A percentile compares a stretch with the other conserved stretches of the same genome.
Conservation (phyloP, 2,797 vertebrate species). For the Clarias fuscus region DNA sequence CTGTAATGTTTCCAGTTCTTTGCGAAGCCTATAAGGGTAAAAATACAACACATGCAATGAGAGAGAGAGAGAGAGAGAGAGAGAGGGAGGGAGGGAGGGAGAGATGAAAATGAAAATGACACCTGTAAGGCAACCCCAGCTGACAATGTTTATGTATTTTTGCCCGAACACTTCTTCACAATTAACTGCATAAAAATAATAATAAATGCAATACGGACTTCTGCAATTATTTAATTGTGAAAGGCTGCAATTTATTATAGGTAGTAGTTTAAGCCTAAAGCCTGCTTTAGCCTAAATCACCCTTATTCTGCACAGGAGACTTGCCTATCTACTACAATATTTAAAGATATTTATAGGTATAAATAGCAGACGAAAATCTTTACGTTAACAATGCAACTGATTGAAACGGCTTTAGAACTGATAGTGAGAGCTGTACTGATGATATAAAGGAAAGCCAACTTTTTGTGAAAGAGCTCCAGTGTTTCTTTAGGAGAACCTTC, state of each 20-base stretch:
- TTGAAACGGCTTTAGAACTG: neutral
- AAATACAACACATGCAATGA: neutral
- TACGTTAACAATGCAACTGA: neutral
- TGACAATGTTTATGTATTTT: neutral
- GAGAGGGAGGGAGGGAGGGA: neutral
- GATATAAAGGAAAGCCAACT: neutral
- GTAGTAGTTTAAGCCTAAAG: too few species aligned
- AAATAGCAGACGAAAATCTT: neutral
- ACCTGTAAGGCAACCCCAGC: neutral
- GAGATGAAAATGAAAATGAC: neutral
- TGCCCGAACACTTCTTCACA: neutral
- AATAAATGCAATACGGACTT: too few species aligned
- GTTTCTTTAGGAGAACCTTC: too few species aligned
- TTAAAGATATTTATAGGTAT: neutral
- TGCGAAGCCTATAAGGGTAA: constrained; percentile 65
- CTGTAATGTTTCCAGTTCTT: constrained; percentile 70
- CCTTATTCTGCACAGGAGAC: too few species aligned
- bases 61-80: neutral
- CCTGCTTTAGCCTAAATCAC: neutral
- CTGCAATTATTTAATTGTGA: too few species aligned
- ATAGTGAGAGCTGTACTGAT: neutral
- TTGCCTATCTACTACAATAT: neutral
- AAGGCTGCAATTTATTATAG: too few species aligned
- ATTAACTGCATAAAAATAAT: too few species aligned
- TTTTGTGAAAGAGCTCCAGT: neutral